Evolutionary conservation across 2,888 invertebrate genomes (phyloP).

Genomic region (Phengaris arion): DNA sequence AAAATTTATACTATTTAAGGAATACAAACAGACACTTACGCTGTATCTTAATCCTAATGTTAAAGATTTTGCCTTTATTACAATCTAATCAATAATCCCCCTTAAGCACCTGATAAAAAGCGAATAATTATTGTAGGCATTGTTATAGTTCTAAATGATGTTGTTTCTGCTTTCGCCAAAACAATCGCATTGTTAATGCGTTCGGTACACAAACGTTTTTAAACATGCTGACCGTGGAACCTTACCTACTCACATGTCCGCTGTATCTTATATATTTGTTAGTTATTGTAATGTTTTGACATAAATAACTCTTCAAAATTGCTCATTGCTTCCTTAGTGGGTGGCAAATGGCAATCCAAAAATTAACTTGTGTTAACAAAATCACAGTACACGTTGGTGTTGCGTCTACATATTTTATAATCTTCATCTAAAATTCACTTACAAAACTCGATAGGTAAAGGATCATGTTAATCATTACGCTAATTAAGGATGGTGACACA

Average conservation of each 20-base stretch:
- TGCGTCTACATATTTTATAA: too few species aligned
- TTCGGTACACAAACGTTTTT: neutral
- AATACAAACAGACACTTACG: neutral
- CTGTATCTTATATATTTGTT: neutral
- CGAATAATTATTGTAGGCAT: neutral
- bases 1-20: neutral
- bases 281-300: neutral
- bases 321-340: too few species aligned
- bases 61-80: neutral
- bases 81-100: neutral
- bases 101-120: neutral
- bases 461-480: too few species aligned
- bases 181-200: neutral
- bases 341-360: too few species aligned
- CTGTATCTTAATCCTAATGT: constrained; percentile 6
- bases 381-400: too few species aligned
- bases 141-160: neutral
- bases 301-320: neutral
- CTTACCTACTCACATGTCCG: neutral
- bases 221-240: constrained; percentile 5
- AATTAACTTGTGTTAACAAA: too few species aligned
- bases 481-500: too few species aligned
- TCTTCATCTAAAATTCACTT: too few species aligned
- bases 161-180: neutral
- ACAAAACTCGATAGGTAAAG: too few species aligned